Evolutionary conservation across 2,797 vertebrate species (phyloP), one percentile per base, ranked within the genome.

Genomic region (Triplophysa yarkandensis): DNA sequence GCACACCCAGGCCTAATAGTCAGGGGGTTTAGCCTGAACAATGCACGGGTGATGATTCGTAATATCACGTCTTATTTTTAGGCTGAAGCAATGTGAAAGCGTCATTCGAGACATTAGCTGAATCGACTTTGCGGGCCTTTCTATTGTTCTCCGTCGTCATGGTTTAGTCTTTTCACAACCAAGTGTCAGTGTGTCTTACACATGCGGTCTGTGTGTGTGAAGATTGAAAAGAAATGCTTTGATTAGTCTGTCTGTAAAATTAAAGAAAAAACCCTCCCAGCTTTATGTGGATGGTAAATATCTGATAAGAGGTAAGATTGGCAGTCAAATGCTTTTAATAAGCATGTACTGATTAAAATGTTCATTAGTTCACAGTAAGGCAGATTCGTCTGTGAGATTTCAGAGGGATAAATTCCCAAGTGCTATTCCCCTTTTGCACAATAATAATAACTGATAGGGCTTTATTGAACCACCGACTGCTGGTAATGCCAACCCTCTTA

Each of bases 11-110:
- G 13, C 10, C 30, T 71, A 52, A 71, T 62, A 76, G 23, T 72
- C 62, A 68, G 16, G 11, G 36, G 64, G 4, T 78, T 68, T 68
- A 68, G 27, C 7, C 48, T 73, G 54, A 72, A 68, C 34, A 62
- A 61, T 54, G 27, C 28, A 61, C 21, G 28, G 19, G 39, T 72
- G 69, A 77, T 67, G 43, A 77, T 71, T 54, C 54, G 69, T 63
- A 68, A 78, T 62, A 68, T 44, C 64, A 78, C 41, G 28, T 71
- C 19, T 71, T 77, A 39, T 77, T 60, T 70, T 64, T 55, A 71
- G 62, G 23, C 27, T 3, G 25, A 39, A 21, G 27, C 36, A 21
- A 41, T 48, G 64, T 19, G 21, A 68, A 68, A 52, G 41, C n/a
- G 32, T n/a, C 46, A 41, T 50, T 61, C 41, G 25, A 32, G 32